A percentile compares a stretch with the other conserved stretches of the same genome.
phyloP scores from a whole-genome alignment of 2,113 vertebrate species.

The Lontra canadensis region DNA sequence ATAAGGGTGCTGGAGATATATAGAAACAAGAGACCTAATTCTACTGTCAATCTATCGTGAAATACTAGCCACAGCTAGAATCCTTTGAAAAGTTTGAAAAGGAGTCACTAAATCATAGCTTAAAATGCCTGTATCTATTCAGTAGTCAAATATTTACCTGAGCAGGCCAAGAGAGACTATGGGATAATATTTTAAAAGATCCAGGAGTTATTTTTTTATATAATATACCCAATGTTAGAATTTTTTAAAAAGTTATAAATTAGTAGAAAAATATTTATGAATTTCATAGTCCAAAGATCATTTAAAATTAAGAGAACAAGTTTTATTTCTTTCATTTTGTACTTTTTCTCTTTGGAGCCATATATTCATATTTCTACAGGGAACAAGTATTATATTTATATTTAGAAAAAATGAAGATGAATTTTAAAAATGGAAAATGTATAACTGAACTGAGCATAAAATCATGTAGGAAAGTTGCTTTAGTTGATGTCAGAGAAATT shows the following conservation, averaged over 20 bases:
- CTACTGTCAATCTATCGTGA: neutral
- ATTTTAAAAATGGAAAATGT: neutral
- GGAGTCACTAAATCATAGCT: neutral
- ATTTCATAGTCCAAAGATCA: neutral
- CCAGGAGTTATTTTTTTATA: neutral
- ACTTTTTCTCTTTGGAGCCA: neutral
- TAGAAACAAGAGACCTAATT: neutral
- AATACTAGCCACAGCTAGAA: neutral
- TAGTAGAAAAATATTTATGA: neutral
- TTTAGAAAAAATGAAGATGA: neutral
- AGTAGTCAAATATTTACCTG: neutral
- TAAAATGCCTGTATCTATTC: neutral
- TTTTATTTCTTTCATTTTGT: neutral
- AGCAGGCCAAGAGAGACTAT: neutral
- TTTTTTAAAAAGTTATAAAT: neutral
- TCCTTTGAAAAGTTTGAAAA: neutral
- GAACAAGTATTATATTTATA: neutral
- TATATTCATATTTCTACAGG: neutral
- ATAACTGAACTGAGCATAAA: neutral
- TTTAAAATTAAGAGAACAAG: conserved; percentile 32
- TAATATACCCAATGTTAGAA: neutral
- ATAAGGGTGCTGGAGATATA: neutral
- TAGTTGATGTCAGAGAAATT: no score
- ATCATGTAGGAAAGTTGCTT: neutral
- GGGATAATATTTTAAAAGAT: neutral